Conservation (phyloP, 2,888 invertebrate genomes). For the Campopleginae sp. region DNA sequence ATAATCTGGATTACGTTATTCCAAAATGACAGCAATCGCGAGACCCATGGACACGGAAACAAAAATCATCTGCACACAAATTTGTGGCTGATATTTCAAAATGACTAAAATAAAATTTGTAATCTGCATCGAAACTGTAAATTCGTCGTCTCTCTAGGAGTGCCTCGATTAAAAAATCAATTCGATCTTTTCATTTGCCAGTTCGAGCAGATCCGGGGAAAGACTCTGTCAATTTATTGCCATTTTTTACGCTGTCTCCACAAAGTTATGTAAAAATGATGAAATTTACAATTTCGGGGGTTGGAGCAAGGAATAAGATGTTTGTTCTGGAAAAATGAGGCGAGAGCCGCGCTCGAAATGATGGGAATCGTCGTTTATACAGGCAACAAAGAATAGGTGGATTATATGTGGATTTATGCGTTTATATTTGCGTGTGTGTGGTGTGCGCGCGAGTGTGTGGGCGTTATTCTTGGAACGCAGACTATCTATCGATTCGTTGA, state of each 20-base stretch:
- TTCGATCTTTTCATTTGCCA: too few relatives aligned
- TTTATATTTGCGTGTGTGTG: not conserved
- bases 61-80: not conserved
- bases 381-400: not conserved
- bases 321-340: not conserved
- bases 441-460: not conserved
- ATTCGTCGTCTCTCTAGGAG: too few relatives aligned
- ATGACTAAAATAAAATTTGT: too few relatives aligned
- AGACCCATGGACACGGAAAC: too few relatives aligned
- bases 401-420: constrained; percentile 5
- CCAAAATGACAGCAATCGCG: constrained; percentile 8
- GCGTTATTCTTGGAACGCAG: not conserved
- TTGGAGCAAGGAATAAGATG: not conserved
- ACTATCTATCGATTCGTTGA: constrained; percentile 37
- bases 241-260: not conserved
- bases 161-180: too few relatives aligned
- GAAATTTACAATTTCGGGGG: not conserved
- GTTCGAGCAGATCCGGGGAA: not conserved
- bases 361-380: not conserved
- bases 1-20: constrained; percentile 47
- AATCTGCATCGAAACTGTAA: too few relatives aligned
- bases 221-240: not conserved
- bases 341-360: not conserved
- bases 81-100: constrained; percentile 10
- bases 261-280: not conserved